These are phyloP conservation scores for Papilio dardanus DNA, from an alignment of 1,140 invertebrate species.

Conservation along the genomic window DNA sequence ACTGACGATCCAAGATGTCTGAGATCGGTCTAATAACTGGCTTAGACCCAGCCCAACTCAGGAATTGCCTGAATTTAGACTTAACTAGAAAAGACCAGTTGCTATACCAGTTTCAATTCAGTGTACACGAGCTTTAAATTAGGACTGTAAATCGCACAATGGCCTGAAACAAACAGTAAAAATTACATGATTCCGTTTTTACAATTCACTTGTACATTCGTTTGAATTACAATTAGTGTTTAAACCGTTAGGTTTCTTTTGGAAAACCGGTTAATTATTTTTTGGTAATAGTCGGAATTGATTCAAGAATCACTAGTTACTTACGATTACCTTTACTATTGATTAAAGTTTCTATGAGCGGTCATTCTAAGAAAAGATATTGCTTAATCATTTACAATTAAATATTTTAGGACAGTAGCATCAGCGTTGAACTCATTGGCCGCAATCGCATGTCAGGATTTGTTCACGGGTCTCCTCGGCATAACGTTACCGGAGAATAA, in stretches of 20 bases:
- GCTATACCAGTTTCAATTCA: constrained; percentile 70
- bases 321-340: too few species aligned
- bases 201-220: neutral
- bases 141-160: neutral
- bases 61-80: constrained; percentile 55
- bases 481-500: constrained; percentile 87
- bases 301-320: too few species aligned
- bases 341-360: neutral
- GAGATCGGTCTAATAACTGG: constrained; percentile 55
- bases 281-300: too few species aligned
- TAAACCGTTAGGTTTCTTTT: too few species aligned
- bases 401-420: constrained; percentile 90
- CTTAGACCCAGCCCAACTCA: constrained; percentile 49
- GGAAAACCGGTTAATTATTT: too few species aligned
- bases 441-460: constrained; percentile 94
- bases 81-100: constrained; percentile 70
- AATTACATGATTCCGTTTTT: neutral
- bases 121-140: constrained; percentile 35
- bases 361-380: neutral
- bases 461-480: constrained; percentile 87
- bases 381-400: neutral
- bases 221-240: neutral
- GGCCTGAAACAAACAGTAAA: neutral
- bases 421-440: constrained; percentile 95
- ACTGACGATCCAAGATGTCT: constrained; percentile 44